Evolutionary conservation across 1,140 invertebrate species (phyloP).

Genomic region (Aphaenogaster floridana): DNA sequence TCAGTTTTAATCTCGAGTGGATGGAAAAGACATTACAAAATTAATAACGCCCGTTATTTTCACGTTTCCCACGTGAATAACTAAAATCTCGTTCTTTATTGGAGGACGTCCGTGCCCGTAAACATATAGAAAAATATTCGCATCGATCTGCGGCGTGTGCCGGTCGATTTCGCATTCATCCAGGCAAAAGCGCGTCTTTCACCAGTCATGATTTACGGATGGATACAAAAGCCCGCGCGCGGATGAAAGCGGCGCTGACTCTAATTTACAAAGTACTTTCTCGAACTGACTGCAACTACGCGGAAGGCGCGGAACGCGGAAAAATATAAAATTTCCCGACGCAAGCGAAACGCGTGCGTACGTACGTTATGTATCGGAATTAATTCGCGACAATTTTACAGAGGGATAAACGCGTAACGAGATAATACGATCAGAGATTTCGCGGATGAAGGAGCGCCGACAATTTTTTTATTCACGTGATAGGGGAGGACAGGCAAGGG

Average conservation of each 20-base stretch:
- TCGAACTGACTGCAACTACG: neutral
- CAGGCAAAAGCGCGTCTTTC: neutral
- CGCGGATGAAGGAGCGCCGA: conserved; percentile 18
- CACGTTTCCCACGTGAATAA: neutral
- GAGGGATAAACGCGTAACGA: conserved; percentile 38
- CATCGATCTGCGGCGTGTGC: neutral
- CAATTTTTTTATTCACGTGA: conserved; percentile 32
- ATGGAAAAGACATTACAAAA: neutral
- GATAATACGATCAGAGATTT: conserved; percentile 51
- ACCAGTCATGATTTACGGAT: conserved; percentile 10
- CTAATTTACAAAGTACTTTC: conserved; percentile 39
- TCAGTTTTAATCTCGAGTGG: neutral
- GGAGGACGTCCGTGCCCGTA: neutral
- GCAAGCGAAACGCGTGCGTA: neutral
- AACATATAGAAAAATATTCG: neutral
- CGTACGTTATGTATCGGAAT: neutral
- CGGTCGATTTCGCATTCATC: neutral
- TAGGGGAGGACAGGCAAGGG: neutral
- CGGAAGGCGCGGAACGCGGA: neutral
- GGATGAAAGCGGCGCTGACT: neutral
- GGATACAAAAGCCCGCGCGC: conserved; percentile 16
- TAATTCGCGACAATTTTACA: conserved; percentile 11
- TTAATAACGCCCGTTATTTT: conserved; percentile 25
- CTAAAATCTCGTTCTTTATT: conserved; percentile 17
- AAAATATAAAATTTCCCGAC: conserved; percentile 8